phyloP scores from a whole-genome alignment of 2,797 vertebrate species.

The Chelmon rostratus region DNA sequence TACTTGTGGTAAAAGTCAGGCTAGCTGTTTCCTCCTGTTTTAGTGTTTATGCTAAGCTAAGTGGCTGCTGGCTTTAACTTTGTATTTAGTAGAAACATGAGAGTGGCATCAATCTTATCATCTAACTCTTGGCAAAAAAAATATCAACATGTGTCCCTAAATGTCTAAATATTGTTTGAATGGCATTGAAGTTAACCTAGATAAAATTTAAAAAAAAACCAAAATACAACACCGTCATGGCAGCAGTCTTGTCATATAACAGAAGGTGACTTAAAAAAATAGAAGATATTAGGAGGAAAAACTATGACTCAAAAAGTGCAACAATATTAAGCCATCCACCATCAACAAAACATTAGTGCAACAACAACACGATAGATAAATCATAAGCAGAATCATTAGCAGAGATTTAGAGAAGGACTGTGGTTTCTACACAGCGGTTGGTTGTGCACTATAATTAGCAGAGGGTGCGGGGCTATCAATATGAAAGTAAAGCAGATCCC shows the following conservation, averaged over 20 bases:
- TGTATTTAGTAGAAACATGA: too few relatives aligned
- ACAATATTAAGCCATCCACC: slow-evolving; percentile 24
- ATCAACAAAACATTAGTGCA: slow-evolving; percentile 19
- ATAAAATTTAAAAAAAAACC: not conserved
- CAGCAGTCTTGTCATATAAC: not conserved
- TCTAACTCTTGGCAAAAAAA: not conserved
- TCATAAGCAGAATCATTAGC: slow-evolving; percentile 21
- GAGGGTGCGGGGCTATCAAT: slow-evolving; percentile 42
- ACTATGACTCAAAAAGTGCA: not conserved
- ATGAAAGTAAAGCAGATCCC: slow-evolving; percentile 55
- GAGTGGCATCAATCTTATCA: too few relatives aligned
- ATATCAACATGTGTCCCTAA: too few relatives aligned
- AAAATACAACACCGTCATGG: not conserved
- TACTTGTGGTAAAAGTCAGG: not conserved
- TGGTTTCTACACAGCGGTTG: slow-evolving; percentile 39
- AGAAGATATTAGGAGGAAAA: not conserved
- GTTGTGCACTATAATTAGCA: slow-evolving; percentile 58
- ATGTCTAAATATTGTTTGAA: not conserved
- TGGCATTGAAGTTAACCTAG: not conserved
- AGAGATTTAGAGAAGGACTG: slow-evolving; percentile 20
- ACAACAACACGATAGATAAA: slow-evolving; percentile 22
- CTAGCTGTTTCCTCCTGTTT: not conserved
- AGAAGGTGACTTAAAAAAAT: not conserved
- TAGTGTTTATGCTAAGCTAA: too few relatives aligned
- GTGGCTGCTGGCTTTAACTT: too few relatives aligned